These are phyloP conservation scores for Hirundichthys speculiger DNA, from an alignment of 2,113 vertebrate species.

Conservation along the genomic window DNA sequence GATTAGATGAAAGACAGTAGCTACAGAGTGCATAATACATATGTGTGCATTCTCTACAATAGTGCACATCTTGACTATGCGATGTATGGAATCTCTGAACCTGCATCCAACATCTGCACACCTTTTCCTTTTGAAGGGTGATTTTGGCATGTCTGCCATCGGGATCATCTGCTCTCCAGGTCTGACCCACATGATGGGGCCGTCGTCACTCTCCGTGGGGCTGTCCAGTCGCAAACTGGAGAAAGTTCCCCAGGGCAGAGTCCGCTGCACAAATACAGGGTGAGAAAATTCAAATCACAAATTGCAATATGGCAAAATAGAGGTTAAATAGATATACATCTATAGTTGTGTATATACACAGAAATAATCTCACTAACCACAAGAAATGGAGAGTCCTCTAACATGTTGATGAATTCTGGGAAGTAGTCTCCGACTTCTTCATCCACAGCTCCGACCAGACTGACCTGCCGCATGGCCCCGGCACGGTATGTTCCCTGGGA, in stretches of 20 bases:
- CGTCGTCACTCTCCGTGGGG: constrained; percentile 76
- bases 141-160: constrained; percentile 78
- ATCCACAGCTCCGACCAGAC: constrained; percentile 75
- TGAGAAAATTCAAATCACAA: neutral
- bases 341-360: neutral
- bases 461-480: constrained; percentile 78
- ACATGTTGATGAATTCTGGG: constrained; percentile 74
- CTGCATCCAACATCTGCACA: constrained; percentile 16
- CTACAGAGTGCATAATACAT: too few relatives aligned
- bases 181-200: constrained; percentile 80
- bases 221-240: constrained; percentile 76
- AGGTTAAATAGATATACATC: neutral
- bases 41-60: neutral
- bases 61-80: neutral
- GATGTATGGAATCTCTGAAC: neutral
- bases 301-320: too few relatives aligned
- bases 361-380: constrained; percentile 51
- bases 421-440: constrained; percentile 78
- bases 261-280: constrained; percentile 52
- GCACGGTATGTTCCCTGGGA: constrained; percentile 76
- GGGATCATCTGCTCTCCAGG: constrained; percentile 79
- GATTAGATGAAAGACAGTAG: too few relatives aligned
- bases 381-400: constrained; percentile 73
- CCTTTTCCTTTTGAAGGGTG: constrained; percentile 78
- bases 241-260: constrained; percentile 75